Base-by-base conservation (phyloP, 2,113 vertebrate genomes). In the Acrocephalus kingi region DNA sequence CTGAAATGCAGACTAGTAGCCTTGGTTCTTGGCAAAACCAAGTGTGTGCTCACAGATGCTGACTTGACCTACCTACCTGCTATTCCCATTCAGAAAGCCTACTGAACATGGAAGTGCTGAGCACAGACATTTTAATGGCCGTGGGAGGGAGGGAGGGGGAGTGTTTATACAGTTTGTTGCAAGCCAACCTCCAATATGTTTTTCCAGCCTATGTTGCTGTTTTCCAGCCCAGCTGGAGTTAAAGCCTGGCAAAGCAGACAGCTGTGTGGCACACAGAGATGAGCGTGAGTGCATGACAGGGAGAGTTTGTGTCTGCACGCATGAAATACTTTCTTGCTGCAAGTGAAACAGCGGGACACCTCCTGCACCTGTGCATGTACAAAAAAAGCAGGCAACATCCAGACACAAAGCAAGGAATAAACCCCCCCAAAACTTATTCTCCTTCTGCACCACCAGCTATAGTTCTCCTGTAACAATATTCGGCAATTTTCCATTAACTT, bases 181-280 rank as follows among this genome's bases (percentile, higher is more conserved):
- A 82, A 90, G 62, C 33, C 54, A 49, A 25, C 37, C 68, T 79
- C 69, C 64, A 82, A 0, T 21, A 71, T 2, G 2, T 78, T 93
- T 81, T 92, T 85, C 69, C 83, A 90, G 79, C n/a, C 78, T 67
- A 46, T 6, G 46, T 9, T 77, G 78, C 62, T 66, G 52, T 89
- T 95, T 93, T 87, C 72, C 83, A 93, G 64, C 79, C 68, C 82
- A 72, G 79, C 35, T 84, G 61, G 83, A 97, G 76, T 35, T 67
- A 48, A 95, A 74, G n/a, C 59, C 46, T 49, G 31, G 83, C 72
- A 90, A 64, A 75, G 20, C n/a, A 41, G 37, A 21, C 63, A 61
- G 64, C 21, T 81, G 52, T 25, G 61, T 48, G 79, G 75, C 0
- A 1, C 73, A 54, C 4, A 19, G 0, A 24, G n/a, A 66, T 28